phyloP scores from a whole-genome alignment of 2,113 vertebrate genomes.

The Vicugna pacos region DNA sequence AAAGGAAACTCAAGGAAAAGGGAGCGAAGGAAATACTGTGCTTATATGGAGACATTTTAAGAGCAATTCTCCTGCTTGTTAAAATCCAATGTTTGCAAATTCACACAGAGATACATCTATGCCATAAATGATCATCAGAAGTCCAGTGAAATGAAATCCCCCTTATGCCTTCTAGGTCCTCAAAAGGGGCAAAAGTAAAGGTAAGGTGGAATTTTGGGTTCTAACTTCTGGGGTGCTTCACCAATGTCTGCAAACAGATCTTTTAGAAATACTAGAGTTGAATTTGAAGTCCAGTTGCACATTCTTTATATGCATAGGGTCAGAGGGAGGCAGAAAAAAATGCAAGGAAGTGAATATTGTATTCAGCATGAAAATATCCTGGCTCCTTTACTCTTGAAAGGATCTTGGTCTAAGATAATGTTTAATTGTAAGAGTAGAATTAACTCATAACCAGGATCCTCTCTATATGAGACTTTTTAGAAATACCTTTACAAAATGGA shows the following conservation, averaged over 20 bases:
- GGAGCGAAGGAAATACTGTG: neutral
- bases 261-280: slow-evolving; percentile 2
- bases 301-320: neutral
- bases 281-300: neutral
- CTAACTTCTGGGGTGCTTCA: neutral
- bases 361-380: neutral
- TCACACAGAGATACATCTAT: neutral
- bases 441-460: neutral
- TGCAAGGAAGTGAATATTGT: neutral
- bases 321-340: neutral
- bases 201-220: neutral
- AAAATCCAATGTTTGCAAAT: slow-evolving; percentile 39
- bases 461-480: neutral
- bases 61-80: neutral
- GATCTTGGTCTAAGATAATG: neutral
- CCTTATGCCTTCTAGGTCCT: neutral
- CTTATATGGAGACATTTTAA: slow-evolving; percentile 18
- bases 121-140: neutral
- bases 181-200: neutral
- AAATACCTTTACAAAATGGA: neutral
- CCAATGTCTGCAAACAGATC: neutral
- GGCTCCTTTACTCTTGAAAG: neutral
- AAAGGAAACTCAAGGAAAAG: slow-evolving; percentile 41
- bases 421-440: neutral
- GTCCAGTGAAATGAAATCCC: neutral